Conservation (phyloP, 1,140 invertebrate genomes). For the Capitella teleta region DNA sequence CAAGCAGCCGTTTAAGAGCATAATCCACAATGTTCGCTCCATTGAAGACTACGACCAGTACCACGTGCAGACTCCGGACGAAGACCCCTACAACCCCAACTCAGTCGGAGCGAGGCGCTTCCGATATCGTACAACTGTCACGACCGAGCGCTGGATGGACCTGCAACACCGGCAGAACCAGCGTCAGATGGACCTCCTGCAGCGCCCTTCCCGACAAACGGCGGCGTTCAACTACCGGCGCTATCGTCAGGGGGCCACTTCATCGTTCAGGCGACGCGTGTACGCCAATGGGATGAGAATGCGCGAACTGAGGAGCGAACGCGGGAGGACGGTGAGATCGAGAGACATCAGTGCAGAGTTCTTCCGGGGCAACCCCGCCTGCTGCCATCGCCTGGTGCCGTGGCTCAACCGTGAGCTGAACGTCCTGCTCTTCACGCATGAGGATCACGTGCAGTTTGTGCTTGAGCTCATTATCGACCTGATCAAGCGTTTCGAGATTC, state of each 20-base stretch:
- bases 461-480: constrained; percentile 57
- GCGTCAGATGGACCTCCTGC: constrained; percentile 7
- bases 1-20: constrained; percentile 78
- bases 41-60: constrained; percentile 80
- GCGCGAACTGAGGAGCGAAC: constrained; percentile 14
- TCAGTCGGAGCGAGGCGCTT: constrained; percentile 15
- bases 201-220: constrained; percentile 13
- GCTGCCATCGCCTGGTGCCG: constrained; percentile 66
- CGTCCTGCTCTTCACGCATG: constrained; percentile 50
- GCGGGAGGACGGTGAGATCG: background rate
- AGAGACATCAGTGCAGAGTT: constrained; percentile 63
- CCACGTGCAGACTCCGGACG: constrained; percentile 43
- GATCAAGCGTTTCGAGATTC: constrained; percentile 59
- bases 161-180: constrained; percentile 25
- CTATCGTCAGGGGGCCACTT: constrained; percentile 21
- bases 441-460: constrained; percentile 51
- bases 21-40: constrained; percentile 81
- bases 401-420: constrained; percentile 79
- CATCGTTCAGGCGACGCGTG: constrained; percentile 54
- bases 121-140: constrained; percentile 43
- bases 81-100: background rate
- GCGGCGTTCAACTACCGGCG: constrained; percentile 15
- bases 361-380: constrained; percentile 60
- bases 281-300: constrained; percentile 70
- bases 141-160: constrained; percentile 45